These are phyloP conservation scores for Pangasius sanitwongsei DNA, from an alignment of 2,797 vertebrate genomes.

Conservation along the genomic window DNA sequence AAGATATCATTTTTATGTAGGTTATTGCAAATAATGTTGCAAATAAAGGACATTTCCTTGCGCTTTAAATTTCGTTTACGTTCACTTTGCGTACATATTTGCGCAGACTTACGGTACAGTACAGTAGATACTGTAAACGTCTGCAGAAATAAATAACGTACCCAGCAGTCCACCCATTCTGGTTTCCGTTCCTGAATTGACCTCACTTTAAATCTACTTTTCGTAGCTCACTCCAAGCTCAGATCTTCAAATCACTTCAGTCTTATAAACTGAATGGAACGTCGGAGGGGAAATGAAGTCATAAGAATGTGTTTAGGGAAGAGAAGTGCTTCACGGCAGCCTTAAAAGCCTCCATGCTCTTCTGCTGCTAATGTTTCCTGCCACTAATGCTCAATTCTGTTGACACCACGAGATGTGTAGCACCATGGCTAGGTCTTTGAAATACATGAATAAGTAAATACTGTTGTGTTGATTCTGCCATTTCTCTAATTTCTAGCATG, in stretches of 20 bases:
- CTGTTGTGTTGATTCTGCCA: constrained; percentile 70
- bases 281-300: constrained; percentile 11
- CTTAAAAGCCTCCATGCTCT: constrained; percentile 49
- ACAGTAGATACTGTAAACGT: not conserved
- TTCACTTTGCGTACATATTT: not conserved
- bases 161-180: not conserved
- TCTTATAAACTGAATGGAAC: not conserved
- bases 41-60: not conserved
- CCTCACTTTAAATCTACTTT: not conserved
- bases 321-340: constrained; percentile 16
- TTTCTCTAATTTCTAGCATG: constrained; percentile 69
- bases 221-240: not conserved
- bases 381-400: constrained; percentile 62
- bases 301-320: constrained; percentile 3
- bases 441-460: constrained; percentile 70
- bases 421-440: constrained; percentile 64
- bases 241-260: not conserved
- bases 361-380: constrained; percentile 66
- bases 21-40: not conserved
- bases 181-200: not conserved
- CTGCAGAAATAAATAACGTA: not conserved
- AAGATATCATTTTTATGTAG: not conserved
- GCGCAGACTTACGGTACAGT: not conserved
- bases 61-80: not conserved
- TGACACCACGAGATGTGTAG: constrained; percentile 57